Evolutionary conservation across 2,113 vertebrate species (phyloP).

Genomic region (Micronisus gabar): DNA sequence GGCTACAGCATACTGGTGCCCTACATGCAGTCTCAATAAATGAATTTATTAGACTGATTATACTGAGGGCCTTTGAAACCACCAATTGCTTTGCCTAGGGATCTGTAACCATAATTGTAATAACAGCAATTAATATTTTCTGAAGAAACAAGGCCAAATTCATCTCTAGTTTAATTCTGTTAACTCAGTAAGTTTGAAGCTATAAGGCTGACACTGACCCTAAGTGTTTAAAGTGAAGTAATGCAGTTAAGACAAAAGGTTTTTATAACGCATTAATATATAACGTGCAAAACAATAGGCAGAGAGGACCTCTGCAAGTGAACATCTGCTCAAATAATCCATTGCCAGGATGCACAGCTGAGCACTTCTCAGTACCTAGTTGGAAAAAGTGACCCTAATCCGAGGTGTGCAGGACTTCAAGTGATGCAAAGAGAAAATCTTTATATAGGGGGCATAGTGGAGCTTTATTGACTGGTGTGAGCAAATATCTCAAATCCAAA

Average conservation of each 20-base stretch:
- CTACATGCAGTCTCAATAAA: slow-evolving; percentile 23
- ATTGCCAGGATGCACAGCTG: not conserved
- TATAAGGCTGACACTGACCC: not conserved
- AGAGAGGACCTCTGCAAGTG: not conserved
- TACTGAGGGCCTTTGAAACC: slow-evolving; percentile 4
- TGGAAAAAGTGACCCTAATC: not conserved
- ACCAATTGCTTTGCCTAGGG: not conserved
- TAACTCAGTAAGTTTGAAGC: not conserved
- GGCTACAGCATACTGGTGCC: not conserved
- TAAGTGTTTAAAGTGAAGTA: slow-evolving; percentile 17
- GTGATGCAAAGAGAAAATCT: not conserved
- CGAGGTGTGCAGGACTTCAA: not conserved
- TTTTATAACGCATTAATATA: not conserved
- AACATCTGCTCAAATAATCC: not conserved
- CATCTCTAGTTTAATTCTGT: not conserved
- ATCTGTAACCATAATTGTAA: slow-evolving; percentile 13
- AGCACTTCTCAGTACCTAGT: not conserved
- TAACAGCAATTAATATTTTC: not conserved
- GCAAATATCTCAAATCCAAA: not conserved
- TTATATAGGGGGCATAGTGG: not conserved
- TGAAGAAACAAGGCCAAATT: not conserved
- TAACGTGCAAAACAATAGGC: not conserved
- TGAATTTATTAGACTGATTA: slow-evolving; percentile 27
- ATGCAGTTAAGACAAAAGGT: slow-evolving; percentile 16
- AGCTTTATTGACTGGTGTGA: not conserved